Conservation (phyloP, 2,113 vertebrate genomes). For the Notarius quadriscutis region DNA sequence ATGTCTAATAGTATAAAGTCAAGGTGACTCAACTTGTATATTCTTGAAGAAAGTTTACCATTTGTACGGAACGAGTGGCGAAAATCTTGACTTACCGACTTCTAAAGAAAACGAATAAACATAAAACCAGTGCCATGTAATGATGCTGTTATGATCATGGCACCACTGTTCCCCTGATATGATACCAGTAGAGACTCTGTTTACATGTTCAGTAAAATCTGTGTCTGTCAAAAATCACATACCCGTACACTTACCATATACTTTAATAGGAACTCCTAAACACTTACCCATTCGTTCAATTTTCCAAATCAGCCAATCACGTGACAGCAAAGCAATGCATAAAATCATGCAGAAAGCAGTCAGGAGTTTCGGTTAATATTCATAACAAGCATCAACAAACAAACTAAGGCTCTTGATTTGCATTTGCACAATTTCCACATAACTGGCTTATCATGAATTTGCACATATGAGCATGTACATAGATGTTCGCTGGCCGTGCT, state of each 20-base stretch:
- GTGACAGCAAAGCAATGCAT: background rate
- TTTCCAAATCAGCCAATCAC: background rate
- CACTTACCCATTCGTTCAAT: too few relatives aligned
- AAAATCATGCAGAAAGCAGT: background rate
- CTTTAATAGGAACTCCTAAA: background rate
- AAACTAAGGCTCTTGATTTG: background rate
- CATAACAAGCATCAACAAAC: background rate
- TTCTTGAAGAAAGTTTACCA: background rate
- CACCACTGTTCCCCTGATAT: background rate
- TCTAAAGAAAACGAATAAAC: background rate
- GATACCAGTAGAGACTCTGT: background rate
- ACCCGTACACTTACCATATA: background rate
- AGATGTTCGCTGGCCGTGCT: too few relatives aligned
- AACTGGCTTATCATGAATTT: background rate
- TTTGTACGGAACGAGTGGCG: too few relatives aligned
- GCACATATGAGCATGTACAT: background rate
- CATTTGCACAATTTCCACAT: background rate
- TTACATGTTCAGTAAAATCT: background rate
- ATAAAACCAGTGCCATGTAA: background rate
- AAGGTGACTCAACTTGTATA: conserved; percentile 10
- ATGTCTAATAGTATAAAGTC: background rate
- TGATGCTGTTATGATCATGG: background rate
- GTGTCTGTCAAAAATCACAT: background rate
- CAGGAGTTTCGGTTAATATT: background rate
- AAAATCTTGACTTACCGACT: background rate